Base-by-base conservation (phyloP, 2,113 vertebrate species). In the Nerophis ophidion region DNA sequence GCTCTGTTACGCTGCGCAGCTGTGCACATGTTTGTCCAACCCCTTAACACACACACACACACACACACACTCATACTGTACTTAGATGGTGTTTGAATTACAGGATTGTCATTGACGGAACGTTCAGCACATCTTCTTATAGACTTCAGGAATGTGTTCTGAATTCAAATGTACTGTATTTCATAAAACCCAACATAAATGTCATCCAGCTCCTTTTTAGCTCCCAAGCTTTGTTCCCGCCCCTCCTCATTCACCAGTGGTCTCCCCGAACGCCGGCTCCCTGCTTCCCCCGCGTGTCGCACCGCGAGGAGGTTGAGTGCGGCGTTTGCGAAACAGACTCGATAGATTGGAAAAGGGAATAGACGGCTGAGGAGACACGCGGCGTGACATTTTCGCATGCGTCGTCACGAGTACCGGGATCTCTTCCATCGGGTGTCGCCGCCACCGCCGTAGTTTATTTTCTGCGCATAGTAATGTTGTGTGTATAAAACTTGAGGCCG, bases 351-450 rank as follows among this genome's bases (percentile, higher is more conserved):
- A 54, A 46, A 36, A 38, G 57, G 55, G 50, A 61, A n/a, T 26
- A 36, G 59, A 58, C 26, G 61, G 70, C 69, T 36, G 63, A 54
- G 71, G 13, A 55, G 58, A 73, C 44, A 67, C 72, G 67, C 54
- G 60, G 68, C 62, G 72, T 82, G 84, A 85, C 83, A 83, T 83
- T 85, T 86, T 69, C 77, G 60, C 72, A 78, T 81, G 74, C 72
- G n/a, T 66, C 51, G 74, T 81, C 80, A 81, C 74, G 68, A 74
- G 77, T 73, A 73, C 75, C 70, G 12, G 42, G 65, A 16, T 19
- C 72, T 19, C 72, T 72, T 72, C 75, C 46, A 33, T 54, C 9
- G 70, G 72, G 69, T 16, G 48, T 63, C 62, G 58, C 61, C 46
- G 42, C 48, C 19, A 8, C 12, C 8, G 14, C 26, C 12, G 58